Base-by-base conservation (phyloP, 1,140 invertebrate species). In the Scaptomyza graminum region DNA sequence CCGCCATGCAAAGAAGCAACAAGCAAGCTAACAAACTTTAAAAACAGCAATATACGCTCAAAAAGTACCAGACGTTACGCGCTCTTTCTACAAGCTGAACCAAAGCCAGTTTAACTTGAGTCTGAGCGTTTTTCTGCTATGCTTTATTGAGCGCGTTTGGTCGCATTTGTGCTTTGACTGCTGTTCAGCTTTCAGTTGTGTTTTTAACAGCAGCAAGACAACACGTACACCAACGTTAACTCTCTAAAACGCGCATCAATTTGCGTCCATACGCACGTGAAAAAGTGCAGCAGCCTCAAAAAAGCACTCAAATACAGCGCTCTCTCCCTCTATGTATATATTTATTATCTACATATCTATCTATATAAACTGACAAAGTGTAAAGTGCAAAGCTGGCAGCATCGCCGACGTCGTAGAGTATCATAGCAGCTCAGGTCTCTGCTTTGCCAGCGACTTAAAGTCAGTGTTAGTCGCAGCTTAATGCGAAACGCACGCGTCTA, bases 401-500 rank as follows among this genome's bases (percentile, higher is more conserved):
- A 49, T 50, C 57, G 74, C 12, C 52, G 51, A 25, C 66, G 68
- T n/a, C 60, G 28, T 31, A 31, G 28, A 31, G 28, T 31, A 31
- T 31, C 28, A 7, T 0, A 51, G 59, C 43, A 74, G 69, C 57
- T 84, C 67, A 62, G 64, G 50, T 80, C 44, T 49, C 39, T 65
- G 69, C 68, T 87, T 43, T 64, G 69, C 57, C 54, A 67, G 22
- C 76, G 50, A 63, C 68, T 74, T 72, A 65, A 83, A 88, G 73
- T 88, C 79, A 88, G 83, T 88, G 76, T 88, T 83, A 62, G 79
- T 74, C 79, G 79, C 41, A 88, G 76, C 84, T 76, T 88, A 55
- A 71, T 76, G 63, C 73, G 66, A 60, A 88, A 68, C 83, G 66
- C 83, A 88, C 81, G 83, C 81, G 83, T 73, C 62, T 78, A 39